Evolutionary conservation across 37 sponge, comb jelly and placozoan species (phyloP).

Genomic region (Crambe crambe): DNA sequence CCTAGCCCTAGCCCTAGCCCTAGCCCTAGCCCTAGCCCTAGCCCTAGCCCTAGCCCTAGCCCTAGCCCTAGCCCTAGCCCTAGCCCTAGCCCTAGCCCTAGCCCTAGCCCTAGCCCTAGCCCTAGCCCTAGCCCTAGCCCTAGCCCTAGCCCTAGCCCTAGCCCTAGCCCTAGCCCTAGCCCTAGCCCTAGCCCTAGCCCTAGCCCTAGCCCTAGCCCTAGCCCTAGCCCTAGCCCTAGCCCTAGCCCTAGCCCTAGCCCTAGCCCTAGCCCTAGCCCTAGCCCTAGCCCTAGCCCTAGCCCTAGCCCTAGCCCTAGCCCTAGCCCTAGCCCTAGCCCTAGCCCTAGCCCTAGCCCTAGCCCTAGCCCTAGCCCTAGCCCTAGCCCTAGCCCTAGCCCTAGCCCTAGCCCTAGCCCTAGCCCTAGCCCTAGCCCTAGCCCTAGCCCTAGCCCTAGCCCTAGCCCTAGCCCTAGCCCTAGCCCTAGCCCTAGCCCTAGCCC

Average conservation of each 20-base stretch:
- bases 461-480: neutral
- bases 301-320: conserved; percentile 1
- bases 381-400: conserved; percentile 1
- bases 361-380: conserved; percentile 1
- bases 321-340: conserved; percentile 1
- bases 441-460: neutral
- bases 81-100: neutral
- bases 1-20: neutral
- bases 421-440: neutral
- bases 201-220: neutral
- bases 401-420: neutral
- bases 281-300: neutral
- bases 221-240: neutral
- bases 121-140: conserved; percentile 1
- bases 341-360: neutral
- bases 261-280: neutral
- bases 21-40: neutral
- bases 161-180: conserved; percentile 1
- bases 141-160: neutral
- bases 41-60: neutral
- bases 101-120: conserved; percentile 1
- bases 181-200: conserved; percentile 1
- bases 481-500: neutral
- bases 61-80: neutral
- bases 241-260: neutral